Conservation (phyloP, 2,113 vertebrate genomes). For the Platichthys stellatus region DNA sequence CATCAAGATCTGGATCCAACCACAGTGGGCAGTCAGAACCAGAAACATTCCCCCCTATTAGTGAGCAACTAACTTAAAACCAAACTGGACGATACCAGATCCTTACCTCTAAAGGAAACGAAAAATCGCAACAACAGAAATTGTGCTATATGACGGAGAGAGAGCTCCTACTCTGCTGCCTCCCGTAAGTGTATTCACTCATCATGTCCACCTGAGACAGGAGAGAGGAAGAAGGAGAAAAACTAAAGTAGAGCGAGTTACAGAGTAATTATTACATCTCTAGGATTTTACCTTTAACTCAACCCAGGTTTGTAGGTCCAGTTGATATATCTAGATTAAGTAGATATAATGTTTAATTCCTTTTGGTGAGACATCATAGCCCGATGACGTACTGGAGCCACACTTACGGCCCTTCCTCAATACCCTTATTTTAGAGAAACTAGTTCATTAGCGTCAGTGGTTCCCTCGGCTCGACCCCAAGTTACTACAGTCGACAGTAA, state of each 20-base stretch:
- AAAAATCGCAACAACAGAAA: not conserved
- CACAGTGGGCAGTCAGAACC: not conserved
- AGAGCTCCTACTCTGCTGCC: not conserved
- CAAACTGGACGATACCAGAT: not conserved
- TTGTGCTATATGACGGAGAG: not conserved
- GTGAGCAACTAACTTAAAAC: not conserved
- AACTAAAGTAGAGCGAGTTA: too few relatives aligned
- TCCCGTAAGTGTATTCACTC: not conserved
- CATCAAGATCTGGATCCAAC: too few relatives aligned
- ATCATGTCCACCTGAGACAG: not conserved
- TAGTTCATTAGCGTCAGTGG: not conserved
- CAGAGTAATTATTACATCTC: too few relatives aligned
- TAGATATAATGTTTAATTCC: too few relatives aligned
- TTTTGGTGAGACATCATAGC: too few relatives aligned
- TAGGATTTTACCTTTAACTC: too few relatives aligned
- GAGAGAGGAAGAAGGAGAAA: too few relatives aligned
- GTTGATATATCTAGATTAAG: too few relatives aligned
- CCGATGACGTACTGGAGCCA: too few relatives aligned
- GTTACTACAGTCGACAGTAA: too few relatives aligned
- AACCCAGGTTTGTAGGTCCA: too few relatives aligned
- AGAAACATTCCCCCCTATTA: not conserved
- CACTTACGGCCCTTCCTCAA: not conserved
- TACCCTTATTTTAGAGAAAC: not conserved
- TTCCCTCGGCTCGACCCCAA: not conserved
- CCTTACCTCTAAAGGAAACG: too few relatives aligned